These are phyloP conservation scores for Sebastolobus alascanus DNA, from an alignment of 2,797 vertebrate genomes.

Conservation along the genomic window DNA sequence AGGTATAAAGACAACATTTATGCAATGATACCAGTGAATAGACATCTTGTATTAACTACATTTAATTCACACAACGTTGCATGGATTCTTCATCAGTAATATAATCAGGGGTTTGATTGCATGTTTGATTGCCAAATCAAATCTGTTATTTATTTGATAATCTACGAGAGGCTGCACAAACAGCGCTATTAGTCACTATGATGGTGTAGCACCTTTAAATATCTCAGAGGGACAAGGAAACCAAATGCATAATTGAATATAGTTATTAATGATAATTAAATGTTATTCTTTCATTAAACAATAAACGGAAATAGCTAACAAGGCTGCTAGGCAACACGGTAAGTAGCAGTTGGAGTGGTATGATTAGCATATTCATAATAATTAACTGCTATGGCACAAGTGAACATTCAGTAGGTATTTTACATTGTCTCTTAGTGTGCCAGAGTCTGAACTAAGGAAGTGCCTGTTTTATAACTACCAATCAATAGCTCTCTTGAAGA, in stretches of 20 bases:
- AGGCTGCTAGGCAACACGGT: conserved; percentile 54
- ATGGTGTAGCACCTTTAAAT: conserved; percentile 21
- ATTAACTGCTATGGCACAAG: conserved; percentile 33
- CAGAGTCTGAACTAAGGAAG: background rate
- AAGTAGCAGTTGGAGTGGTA: conserved; percentile 19
- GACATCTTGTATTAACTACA: background rate
- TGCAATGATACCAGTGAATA: background rate
- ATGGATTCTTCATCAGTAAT: conserved; percentile 1
- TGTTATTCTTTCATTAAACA: conserved; percentile 52
- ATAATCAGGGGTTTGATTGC: conserved; percentile 18
- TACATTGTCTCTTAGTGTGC: background rate
- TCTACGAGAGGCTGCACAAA: conserved; percentile 1
- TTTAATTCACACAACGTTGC: conserved; percentile 9
- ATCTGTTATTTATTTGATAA: conserved; percentile 29
- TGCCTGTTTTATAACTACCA: conserved; percentile 5
- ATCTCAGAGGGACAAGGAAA: conserved; percentile 13
- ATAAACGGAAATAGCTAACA: conserved; percentile 9
- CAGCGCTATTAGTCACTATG: conserved; percentile 3
- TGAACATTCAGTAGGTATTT: conserved; percentile 32
- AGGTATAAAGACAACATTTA: conserved; percentile 20
- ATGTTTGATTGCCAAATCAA: conserved; percentile 49
- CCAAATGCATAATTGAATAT: conserved; percentile 33
- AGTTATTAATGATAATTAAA: conserved; percentile 31
- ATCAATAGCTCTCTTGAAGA: conserved; percentile 5
- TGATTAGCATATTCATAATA: conserved; percentile 56